Evolutionary conservation across 2,888 invertebrate genomes (phyloP).

Genomic region (Pyrocoelia pectoralis): DNA sequence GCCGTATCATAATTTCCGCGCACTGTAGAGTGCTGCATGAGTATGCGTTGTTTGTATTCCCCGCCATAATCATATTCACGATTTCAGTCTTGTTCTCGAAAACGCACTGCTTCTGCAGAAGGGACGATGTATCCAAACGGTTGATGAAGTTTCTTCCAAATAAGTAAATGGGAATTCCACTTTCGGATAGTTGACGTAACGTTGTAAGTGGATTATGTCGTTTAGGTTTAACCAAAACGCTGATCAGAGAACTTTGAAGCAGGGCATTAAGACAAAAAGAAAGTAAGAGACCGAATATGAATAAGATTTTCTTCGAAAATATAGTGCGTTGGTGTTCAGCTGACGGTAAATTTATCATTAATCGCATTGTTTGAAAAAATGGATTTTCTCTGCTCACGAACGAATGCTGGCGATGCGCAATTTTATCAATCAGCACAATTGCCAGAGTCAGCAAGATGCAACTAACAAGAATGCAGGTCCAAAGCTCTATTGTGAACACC

Average conservation of each 20-base stretch:
- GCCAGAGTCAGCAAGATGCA: background rate
- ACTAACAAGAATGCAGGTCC: background rate
- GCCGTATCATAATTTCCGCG: background rate
- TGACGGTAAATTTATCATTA: background rate
- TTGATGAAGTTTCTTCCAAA: no score
- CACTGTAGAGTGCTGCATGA: background rate
- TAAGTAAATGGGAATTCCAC: background rate
- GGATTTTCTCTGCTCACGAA: background rate
- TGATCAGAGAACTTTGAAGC: background rate
- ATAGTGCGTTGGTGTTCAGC: background rate
- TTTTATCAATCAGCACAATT: background rate
- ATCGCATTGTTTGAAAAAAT: background rate
- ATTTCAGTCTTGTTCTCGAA: no score
- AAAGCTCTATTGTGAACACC: background rate
- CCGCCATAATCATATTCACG: background rate
- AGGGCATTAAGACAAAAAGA: background rate
- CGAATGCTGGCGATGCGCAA: background rate
- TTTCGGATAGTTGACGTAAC: background rate
- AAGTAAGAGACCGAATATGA: background rate
- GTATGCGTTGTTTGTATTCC: slow-evolving; percentile 13
- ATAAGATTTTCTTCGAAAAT: background rate
- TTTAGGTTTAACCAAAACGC: background rate
- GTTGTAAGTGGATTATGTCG: background rate
- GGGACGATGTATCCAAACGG: no score
- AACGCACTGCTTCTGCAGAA: no score